These are phyloP conservation scores for Brienomyrus brachyistius DNA, from an alignment of 2,113 vertebrate genomes.

Conservation along the genomic window DNA sequence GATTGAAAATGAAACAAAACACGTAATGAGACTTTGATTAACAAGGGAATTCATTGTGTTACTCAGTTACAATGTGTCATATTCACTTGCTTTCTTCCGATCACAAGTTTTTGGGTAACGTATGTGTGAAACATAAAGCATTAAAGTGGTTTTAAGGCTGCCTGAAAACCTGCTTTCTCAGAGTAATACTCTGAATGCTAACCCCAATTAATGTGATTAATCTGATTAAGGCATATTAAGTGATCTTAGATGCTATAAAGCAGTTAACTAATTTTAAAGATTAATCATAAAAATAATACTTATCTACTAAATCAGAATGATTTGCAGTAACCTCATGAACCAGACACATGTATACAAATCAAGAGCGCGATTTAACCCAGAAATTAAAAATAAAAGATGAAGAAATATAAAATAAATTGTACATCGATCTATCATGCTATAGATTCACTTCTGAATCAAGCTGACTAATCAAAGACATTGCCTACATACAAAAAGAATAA, in stretches of 20 bases:
- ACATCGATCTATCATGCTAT: background rate
- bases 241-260: background rate
- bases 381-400: background rate
- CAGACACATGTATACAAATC: background rate
- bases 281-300: background rate
- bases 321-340: background rate
- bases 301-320: background rate
- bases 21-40: conserved; percentile 8
- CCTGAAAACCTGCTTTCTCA: background rate
- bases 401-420: background rate
- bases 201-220: background rate
- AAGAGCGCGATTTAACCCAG: background rate
- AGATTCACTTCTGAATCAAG: background rate
- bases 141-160: background rate
- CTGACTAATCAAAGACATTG: background rate
- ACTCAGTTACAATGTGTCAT: background rate
- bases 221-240: background rate
- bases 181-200: background rate
- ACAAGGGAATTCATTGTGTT: background rate
- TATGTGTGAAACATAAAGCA: background rate
- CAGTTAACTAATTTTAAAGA: background rate
- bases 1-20: conserved; percentile 6
- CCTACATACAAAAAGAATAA: background rate
- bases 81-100: background rate
- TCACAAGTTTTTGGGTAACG: background rate